Percentiles rank a stretch among this genome's conserved stretches.
Evolutionary conservation across 2,113 vertebrate genomes (phyloP).

Genomic region (Poicephalus gulielmi): DNA sequence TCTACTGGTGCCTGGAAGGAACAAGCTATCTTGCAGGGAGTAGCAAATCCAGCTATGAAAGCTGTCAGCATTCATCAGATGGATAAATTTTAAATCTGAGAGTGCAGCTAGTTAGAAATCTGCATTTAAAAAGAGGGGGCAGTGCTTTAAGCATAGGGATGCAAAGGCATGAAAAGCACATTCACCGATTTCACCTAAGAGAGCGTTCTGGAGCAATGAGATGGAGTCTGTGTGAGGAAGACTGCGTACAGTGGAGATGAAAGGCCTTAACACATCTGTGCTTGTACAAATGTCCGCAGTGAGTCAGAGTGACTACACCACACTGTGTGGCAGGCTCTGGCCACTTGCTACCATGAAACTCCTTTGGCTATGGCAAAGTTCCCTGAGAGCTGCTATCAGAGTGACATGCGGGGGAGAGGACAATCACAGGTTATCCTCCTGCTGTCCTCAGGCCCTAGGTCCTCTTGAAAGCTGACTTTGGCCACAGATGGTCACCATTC

Average conservation of each 20-base stretch:
- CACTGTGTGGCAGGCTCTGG: rapidly evolving
- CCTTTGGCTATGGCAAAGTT: background rate
- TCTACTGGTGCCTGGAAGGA: background rate
- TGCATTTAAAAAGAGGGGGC: background rate
- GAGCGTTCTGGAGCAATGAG: background rate
- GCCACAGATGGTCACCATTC: background rate
- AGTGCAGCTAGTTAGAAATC: background rate
- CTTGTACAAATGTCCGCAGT: background rate
- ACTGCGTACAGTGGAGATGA: background rate
- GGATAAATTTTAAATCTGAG: background rate
- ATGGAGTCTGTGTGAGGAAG: background rate
- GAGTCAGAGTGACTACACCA: background rate
- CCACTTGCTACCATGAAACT: rapidly evolving
- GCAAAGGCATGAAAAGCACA: background rate
- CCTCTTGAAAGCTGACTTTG: background rate
- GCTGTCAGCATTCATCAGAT: background rate
- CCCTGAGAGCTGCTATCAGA: background rate
- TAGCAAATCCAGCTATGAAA: background rate
- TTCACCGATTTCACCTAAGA: rapidly evolving
- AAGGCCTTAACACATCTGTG: background rate
- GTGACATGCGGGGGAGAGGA: background rate
- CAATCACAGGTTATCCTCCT: background rate
- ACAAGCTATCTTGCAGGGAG: background rate
- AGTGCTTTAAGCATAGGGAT: background rate
- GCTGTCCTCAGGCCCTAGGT: background rate